These are phyloP conservation scores for Eilema sororculum DNA, from an alignment of 2,888 invertebrate genomes.

Conservation along the genomic window DNA sequence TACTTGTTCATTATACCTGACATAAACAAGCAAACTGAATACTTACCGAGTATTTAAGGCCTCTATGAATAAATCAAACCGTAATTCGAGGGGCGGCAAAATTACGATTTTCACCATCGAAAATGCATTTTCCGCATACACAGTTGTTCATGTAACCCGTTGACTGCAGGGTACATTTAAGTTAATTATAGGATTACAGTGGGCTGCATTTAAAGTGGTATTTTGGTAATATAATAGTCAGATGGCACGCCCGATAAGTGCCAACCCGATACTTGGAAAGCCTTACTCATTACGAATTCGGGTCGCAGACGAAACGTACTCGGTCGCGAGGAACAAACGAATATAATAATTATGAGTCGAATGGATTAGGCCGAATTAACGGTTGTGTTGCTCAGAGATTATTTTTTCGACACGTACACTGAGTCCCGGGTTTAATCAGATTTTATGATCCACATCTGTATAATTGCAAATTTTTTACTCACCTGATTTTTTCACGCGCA, in stretches of 20 bases:
- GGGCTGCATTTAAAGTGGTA: constrained; percentile 84
- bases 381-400: constrained; percentile 63
- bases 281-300: constrained; percentile 82
- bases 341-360: constrained; percentile 83
- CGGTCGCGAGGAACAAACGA: constrained; percentile 80
- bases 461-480: constrained; percentile 10
- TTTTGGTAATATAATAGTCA: constrained; percentile 87
- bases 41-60: constrained; percentile 55
- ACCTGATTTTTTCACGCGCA: background rate
- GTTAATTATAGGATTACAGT: constrained; percentile 84
- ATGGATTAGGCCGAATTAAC: constrained; percentile 80
- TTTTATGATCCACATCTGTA: constrained; percentile 50
- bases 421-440: constrained; percentile 48
- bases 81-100: constrained; percentile 74
- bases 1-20: background rate
- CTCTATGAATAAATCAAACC: constrained; percentile 66
- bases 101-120: constrained; percentile 77
- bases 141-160: constrained; percentile 73
- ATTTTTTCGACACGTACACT: constrained; percentile 63
- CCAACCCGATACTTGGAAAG: constrained; percentile 83
- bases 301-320: constrained; percentile 76
- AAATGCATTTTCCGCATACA: constrained; percentile 82
- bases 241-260: constrained; percentile 85
- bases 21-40: constrained; percentile 17
- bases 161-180: constrained; percentile 77